Evolutionary conservation across 1,140 invertebrate genomes (phyloP).

Genomic region (Drosophila mojavensis): DNA sequence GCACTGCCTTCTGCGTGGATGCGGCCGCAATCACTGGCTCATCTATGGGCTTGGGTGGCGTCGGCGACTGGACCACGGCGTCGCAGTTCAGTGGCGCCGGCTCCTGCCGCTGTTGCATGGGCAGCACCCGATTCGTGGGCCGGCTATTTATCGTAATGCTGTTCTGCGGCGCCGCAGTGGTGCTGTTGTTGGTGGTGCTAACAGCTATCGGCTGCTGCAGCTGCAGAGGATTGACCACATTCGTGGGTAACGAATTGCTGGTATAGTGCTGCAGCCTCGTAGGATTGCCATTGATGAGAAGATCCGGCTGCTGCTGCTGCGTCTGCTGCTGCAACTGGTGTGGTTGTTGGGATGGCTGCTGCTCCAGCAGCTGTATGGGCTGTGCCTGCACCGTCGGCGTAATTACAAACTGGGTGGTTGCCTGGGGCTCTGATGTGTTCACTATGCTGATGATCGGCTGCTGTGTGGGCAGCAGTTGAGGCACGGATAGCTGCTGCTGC

Average conservation of each 20-base stretch:
- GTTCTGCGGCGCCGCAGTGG: conserved; percentile 14
- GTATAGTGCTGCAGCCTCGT: conserved; percentile 86
- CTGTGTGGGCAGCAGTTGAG: conserved; percentile 27
- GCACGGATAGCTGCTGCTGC: conserved; percentile 20
- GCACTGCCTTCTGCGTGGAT: conserved; percentile 39
- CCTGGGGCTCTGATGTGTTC: conserved; percentile 23
- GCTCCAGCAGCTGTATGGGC: conserved; percentile 23
- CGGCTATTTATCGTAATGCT: conserved; percentile 82
- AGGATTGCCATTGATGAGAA: conserved; percentile 27
- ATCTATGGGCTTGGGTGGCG: conserved; percentile 56
- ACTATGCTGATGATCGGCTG: conserved; percentile 59
- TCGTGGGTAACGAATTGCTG: conserved; percentile 86
- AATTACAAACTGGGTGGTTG: conserved; percentile 49
- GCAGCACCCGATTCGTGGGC: conserved; percentile 90
- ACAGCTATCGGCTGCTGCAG: conserved; percentile 47
- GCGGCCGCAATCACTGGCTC: conserved; percentile 33
- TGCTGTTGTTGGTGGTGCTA: conserved; percentile 46
- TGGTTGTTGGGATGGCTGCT: conserved; percentile 28
- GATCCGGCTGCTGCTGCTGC: conserved; percentile 25
- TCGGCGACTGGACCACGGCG: conserved; percentile 55
- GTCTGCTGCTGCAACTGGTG: conserved; percentile 21
- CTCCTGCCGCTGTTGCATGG: conserved; percentile 86
- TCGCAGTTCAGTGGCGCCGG: conserved; percentile 52
- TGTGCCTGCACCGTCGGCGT: conserved; percentile 27
- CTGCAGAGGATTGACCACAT: conserved; percentile 87